Evolutionary conservation across 1,140 invertebrate genomes (phyloP).

Genomic region (Drosophila miranda): DNA sequence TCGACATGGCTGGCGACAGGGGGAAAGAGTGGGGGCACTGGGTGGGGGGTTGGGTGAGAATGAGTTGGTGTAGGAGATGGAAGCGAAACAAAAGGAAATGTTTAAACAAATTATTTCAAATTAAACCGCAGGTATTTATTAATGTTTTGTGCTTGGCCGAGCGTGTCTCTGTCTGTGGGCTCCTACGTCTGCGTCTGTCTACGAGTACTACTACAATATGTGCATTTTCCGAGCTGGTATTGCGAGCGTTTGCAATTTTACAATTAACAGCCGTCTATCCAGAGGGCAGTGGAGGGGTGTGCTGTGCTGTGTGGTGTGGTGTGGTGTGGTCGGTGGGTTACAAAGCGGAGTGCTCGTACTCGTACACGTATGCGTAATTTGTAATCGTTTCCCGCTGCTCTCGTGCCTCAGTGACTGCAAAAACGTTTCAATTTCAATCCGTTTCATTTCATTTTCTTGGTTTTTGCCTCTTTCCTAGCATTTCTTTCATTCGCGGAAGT

Average conservation of each 20-base stretch:
- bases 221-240: constrained; percentile 43
- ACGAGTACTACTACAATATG: not conserved
- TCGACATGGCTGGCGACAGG: not conserved
- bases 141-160: constrained; percentile 77
- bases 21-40: no score
- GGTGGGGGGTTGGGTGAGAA: constrained; percentile 52
- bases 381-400: constrained; percentile 56
- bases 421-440: constrained; percentile 71
- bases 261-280: constrained; percentile 38
- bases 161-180: constrained; percentile 47
- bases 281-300: not conserved
- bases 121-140: constrained; percentile 80
- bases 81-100: constrained; percentile 77
- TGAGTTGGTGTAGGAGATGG: constrained; percentile 37
- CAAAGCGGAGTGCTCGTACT: constrained; percentile 42
- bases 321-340: constrained; percentile 12
- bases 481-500: constrained; percentile 23
- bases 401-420: constrained; percentile 75
- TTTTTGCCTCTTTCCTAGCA: not conserved
- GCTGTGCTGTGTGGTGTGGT: not conserved
- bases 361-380: constrained; percentile 66
- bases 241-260: constrained; percentile 46
- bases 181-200: constrained; percentile 1
- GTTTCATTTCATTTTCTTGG: constrained; percentile 17
- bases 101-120: constrained; percentile 80